phyloP scores from a whole-genome alignment of 2,113 vertebrate genomes.

The Columbina picui region DNA sequence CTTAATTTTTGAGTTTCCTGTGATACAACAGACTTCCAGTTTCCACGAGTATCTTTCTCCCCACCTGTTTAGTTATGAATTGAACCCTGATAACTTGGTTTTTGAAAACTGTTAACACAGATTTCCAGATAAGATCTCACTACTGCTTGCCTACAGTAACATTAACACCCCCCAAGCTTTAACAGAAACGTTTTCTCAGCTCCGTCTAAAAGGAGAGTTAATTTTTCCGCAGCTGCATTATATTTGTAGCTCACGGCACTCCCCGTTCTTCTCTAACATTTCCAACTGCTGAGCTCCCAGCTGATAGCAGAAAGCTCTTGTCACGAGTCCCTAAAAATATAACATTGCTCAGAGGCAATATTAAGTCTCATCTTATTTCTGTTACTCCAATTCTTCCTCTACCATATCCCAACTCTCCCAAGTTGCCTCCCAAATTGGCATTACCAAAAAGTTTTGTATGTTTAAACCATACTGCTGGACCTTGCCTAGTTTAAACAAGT shows the following conservation, averaged over 20 bases:
- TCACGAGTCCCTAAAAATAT: slow-evolving; percentile 57
- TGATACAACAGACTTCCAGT: background rate
- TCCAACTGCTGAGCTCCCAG: slow-evolving; percentile 31
- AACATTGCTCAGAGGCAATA: slow-evolving; percentile 17
- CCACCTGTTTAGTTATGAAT: background rate
- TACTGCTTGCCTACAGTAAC: background rate
- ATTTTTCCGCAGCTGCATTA: background rate
- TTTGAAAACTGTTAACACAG: background rate
- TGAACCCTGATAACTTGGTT: background rate
- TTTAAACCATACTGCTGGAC: background rate
- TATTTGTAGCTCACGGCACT: slow-evolving; percentile 23
- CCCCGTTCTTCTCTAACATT: slow-evolving; percentile 8
- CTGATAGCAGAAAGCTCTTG: slow-evolving; percentile 39
- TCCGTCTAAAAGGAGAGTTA: background rate
- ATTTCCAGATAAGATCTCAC: background rate
- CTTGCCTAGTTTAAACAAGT: background rate
- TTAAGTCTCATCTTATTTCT: background rate
- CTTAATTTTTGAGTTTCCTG: background rate
- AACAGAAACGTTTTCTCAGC: background rate
- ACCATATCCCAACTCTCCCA: background rate
- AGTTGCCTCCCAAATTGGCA: background rate
- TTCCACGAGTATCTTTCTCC: background rate
- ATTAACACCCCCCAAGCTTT: background rate
- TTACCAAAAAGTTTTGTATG: background rate
- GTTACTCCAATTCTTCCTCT: background rate